Evolutionary conservation across 37 sponge, comb jelly and placozoan genomes (phyloP), one percentile per base, ranked within the genome.

Genomic region (Spongia lamella): DNA sequence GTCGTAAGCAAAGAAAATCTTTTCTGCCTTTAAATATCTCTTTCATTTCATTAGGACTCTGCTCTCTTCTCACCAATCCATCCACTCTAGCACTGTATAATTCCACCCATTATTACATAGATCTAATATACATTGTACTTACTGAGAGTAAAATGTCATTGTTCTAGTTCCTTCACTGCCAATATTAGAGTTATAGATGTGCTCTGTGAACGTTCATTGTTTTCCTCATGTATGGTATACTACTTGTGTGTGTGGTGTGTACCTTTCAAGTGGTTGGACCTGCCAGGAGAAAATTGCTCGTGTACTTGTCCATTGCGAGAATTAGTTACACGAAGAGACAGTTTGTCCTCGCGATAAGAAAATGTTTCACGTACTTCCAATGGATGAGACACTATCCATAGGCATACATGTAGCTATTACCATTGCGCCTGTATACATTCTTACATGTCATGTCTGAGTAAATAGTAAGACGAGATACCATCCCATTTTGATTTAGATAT

Each of bases 401-500:
- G n/a, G 5, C 27, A 32, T 64, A 64, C 6, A 43, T 31, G 50
- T 47, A 68, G 9, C 40, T 3, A 6, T 30, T 27, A 37, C 16
- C 9, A 27, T 39, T 7, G 38, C 25, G 27, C 32, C 53, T 13
- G 7, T 21, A 79, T 39, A 7, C 9, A 15, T 21, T 36, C 84
- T 76, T 30, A 92, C 93, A 55, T 36, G 76, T 83, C 21, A 66
- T 88, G 68, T 97, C 94, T 15, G 31, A 64, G 63, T 80, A 97
- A 35, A 75, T 50, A 43, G 88, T 82, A 30, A 97, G 88, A 15
- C 75, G 63, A 26, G 70, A 26, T 31, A 94, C 88, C 79, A 97
- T 66, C 7, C 94, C 98, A 84, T 97, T 92, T 29, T 52, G 69
- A 55, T 90, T 91, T 37, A 94, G 88, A 57, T 97, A 97, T 40